Evolutionary conservation across 2,797 vertebrate species (phyloP).

Genomic region (Hipposideros larvatus): DNA sequence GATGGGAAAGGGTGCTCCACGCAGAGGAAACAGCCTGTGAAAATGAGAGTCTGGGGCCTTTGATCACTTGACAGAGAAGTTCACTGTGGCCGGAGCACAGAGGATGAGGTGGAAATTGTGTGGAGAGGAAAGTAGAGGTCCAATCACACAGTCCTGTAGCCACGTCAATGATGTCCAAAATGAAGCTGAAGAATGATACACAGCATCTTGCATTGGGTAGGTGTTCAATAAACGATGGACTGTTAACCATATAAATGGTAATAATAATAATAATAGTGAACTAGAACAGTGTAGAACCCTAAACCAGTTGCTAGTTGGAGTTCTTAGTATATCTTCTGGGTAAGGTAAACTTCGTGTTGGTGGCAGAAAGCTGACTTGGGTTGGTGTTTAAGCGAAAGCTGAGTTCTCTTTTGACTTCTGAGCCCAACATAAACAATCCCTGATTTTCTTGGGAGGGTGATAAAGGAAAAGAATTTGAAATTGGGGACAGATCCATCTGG

Average conservation of each 20-base stretch:
- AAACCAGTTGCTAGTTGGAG: not conserved
- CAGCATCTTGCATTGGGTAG: not conserved
- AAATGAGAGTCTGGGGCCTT: not conserved
- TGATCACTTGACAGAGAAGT: not conserved
- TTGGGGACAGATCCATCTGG: not conserved
- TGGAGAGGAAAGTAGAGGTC: not conserved
- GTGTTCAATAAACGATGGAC: not conserved
- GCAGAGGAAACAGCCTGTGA: not conserved
- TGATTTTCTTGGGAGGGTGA: not conserved
- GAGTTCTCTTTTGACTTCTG: not conserved
- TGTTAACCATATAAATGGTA: not conserved
- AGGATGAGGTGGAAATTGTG: not conserved
- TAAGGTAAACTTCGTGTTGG: not conserved
- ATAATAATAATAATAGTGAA: not conserved
- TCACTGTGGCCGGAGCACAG: not conserved
- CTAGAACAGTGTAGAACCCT: not conserved
- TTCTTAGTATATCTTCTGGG: not conserved
- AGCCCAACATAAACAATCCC: not conserved
- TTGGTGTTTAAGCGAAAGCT: not conserved
- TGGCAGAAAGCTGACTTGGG: not conserved
- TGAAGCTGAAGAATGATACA: not conserved
- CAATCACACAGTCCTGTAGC: not conserved
- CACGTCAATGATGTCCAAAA: not conserved
- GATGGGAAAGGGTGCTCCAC: not conserved
- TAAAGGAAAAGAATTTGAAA: slow-evolving; percentile 33